Evolutionary conservation across 2,113 vertebrate genomes (phyloP), one percentile per base, ranked within the genome.

Genomic region (Cochlearius cochlearius): DNA sequence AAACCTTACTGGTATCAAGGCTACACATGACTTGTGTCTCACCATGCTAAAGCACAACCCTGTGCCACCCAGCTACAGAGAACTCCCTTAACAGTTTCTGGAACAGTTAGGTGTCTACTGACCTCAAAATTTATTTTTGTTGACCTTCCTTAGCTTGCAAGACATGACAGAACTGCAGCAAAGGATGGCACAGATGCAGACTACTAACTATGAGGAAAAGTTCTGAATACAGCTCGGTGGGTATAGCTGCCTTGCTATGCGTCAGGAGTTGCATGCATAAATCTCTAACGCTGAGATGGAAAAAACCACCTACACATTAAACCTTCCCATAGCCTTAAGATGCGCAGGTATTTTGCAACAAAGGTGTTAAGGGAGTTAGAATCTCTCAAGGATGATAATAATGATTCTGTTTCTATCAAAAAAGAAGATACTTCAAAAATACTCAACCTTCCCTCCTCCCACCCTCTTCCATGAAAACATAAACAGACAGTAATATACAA

Each of bases 21-120:
- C 17, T 34, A 60, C 14, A 60, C 7, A 8, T 0, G 1, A 82
- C 9, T 56, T 3, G 4, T 29, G 7, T 52, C 27, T 78, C 25
- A 66, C 4, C 22, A 20, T 10, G 38, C 11, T 36, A 34, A 90
- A 68, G 18, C 15, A 47, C 15, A 79, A 12, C 20, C 52, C 45
- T 19, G 11, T 0, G 0, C 3, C 53, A 41, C 22, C 5, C 20
- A 13, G 22, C 27, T 36, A 38, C 0, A 0, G n/a, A 85, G 50
- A 92, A 36, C 18, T 68, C 27, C 11, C 5, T 9, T 58, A 55
- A 4, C 20, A 39, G 7, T 59, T 92, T 86, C 50, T 32, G 20
- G 29, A 95, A 80, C 6, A 66, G 8, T 25, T 14, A 62, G 9
- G 7, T 29, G 45, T 25, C 47, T 58, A 15, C 7, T 64, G 43